Conservation (phyloP, 2,113 vertebrate species). For the Accipiter cooperii region DNA sequence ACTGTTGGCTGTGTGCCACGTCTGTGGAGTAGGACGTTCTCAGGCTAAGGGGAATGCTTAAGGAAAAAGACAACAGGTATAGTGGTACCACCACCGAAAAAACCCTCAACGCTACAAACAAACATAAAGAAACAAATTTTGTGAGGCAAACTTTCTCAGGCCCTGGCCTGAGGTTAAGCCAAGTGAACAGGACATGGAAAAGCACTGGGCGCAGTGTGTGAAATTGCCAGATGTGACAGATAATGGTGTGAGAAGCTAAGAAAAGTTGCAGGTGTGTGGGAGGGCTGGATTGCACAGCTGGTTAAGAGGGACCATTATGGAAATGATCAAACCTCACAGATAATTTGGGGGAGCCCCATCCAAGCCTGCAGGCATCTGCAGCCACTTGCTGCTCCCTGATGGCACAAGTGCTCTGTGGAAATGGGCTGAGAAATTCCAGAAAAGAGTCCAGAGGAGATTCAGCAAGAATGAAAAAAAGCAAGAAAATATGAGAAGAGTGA, state of each 20-base stretch:
- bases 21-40: not conserved
- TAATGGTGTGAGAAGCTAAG: not conserved
- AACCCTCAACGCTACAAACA: not conserved
- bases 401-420: not conserved
- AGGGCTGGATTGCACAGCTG: not conserved
- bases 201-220: not conserved
- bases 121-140: not conserved
- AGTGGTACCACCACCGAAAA: not conserved
- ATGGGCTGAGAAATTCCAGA: not conserved
- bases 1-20: not conserved
- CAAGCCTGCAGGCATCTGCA: not conserved
- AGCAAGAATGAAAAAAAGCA: not conserved
- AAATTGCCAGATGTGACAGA: not conserved
- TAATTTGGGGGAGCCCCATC: not conserved
- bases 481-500: not conserved
- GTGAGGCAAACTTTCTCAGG: not conserved
- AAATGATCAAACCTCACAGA: not conserved
- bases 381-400: not conserved
- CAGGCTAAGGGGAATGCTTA: not conserved
- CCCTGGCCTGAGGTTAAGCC: not conserved
- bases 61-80: not conserved
- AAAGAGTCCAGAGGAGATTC: not conserved
- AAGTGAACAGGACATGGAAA: not conserved
- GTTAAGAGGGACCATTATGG: not conserved
- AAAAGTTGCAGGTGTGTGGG: not conserved